Evolutionary conservation across 2,113 vertebrate species (phyloP), one percentile per base, ranked within the genome.

Genomic region (Sander vitreus): DNA sequence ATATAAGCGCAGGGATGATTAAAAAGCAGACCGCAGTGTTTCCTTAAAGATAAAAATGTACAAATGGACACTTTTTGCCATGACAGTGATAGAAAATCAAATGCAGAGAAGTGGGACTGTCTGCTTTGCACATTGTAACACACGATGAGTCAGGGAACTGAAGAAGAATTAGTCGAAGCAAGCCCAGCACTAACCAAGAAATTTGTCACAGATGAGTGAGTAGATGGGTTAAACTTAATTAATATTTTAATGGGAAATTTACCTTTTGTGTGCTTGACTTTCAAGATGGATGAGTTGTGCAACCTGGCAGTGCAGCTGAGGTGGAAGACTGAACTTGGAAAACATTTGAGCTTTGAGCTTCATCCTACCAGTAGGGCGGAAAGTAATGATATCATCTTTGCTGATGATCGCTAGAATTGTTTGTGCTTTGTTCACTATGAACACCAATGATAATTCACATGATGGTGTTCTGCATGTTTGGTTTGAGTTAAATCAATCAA

Each of bases 151-250:
- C 71, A 84, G 85, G 80, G 19, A 86, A 77, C 66, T 58, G 65
- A 64, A 43, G 33, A 19, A 47, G 73, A 81, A 75, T 21, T 53
- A 43, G 10, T 58, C 69, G 23, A 70, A 83, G 66, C 55, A 48
- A 62, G 66, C 33, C 27, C 82, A 67, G 18, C 50, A 30, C 83
- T 62, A 88, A 86, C 84, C 59, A 50, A 78, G 82, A 82, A 81
- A 85, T 88, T 84, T 91, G 90, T 89, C 90, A 89, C 76, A 64
- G 78, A 87, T 89, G 90, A 90, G 68, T 87, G 88, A 87, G 80
- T 90, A 89, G 77, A 85, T 81, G 86, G 83, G 73, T 89, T 87
- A 65, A 82, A 87, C 71, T 87, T 89, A 90, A 92, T 92, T 90
- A 87, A 72, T 76, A 82, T 89, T 88, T 89, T 79, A 89, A 92